Conservation (phyloP, 1,140 invertebrate species). For the Drosophila mojavensis region DNA sequence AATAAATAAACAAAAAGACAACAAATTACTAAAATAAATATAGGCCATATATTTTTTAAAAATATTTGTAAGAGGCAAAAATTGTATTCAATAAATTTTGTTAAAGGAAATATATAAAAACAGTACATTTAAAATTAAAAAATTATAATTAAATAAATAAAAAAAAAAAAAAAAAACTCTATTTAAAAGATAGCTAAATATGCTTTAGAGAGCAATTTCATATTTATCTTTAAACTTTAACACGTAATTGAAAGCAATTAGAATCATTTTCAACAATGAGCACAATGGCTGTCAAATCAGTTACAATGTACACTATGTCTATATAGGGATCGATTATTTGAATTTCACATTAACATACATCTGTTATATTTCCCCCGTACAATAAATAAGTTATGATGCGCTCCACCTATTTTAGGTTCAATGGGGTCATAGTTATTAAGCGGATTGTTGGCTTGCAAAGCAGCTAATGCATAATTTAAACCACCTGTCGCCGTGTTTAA, state of each 20-base stretch:
- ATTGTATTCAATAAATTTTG: too few relatives aligned
- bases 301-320: neutral
- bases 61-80: too few relatives aligned
- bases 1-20: too few relatives aligned
- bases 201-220: neutral
- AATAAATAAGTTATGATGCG: slow-evolving; percentile 32
- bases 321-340: slow-evolving; percentile 18
- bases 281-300: neutral
- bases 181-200: too few relatives aligned
- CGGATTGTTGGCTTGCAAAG: too few relatives aligned
- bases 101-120: too few relatives aligned
- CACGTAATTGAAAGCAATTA: slow-evolving; percentile 12
- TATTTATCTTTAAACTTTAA: slow-evolving; percentile 18
- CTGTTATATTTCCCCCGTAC: slow-evolving; percentile 50
- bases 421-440: neutral
- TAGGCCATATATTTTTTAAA: too few relatives aligned
- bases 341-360: slow-evolving; percentile 66
- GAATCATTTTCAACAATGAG: neutral
- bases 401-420: slow-evolving; percentile 3
- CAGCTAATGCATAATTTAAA: slow-evolving; percentile 14
- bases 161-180: too few relatives aligned
- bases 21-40: too few relatives aligned
- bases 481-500: slow-evolving; percentile 41
- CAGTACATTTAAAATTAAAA: too few relatives aligned
- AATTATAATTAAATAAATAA: too few relatives aligned